A percentile compares a stretch with the other conserved stretches of the same genome.
These are phyloP conservation scores for Reticulitermes lucifugus DNA, from an alignment of 2,888 invertebrate species.

Conservation along the genomic window DNA sequence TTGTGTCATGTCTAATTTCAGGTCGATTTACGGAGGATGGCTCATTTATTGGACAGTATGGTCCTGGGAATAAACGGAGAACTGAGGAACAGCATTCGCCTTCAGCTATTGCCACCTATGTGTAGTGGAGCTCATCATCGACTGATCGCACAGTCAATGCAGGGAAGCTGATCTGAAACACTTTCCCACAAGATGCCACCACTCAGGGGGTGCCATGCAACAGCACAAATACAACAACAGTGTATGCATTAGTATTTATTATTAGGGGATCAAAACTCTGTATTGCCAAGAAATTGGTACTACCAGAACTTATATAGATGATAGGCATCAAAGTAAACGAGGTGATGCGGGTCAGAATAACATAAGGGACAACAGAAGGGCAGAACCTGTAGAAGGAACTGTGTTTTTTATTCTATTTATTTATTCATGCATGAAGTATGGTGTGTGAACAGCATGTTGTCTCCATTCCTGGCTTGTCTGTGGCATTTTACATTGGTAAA, in stretches of 20 bases:
- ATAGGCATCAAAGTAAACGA: not conserved
- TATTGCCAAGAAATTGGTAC: not conserved
- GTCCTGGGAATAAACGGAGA: constrained; percentile 72
- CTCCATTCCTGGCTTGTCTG: not conserved
- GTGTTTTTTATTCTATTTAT: not conserved
- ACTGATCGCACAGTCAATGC: not conserved
- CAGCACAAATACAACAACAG: constrained; percentile 1
- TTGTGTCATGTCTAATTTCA: constrained; percentile 59
- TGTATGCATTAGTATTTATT: constrained; percentile 21
- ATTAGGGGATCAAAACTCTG: not conserved
- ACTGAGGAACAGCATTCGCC: constrained; percentile 61
- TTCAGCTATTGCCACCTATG: constrained; percentile 67
- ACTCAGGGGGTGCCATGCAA: constrained; percentile 32
- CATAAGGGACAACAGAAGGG: not conserved
- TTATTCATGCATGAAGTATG: not conserved
- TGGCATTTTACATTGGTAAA: not conserved
- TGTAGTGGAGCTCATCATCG: constrained; percentile 57
- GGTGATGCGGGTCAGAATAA: not conserved
- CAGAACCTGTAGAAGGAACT: not conserved
- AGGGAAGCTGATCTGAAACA: constrained; percentile 14
- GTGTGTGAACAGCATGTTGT: not conserved
- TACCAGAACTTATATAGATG: not conserved
- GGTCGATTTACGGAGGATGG: constrained; percentile 97
- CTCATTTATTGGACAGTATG: constrained; percentile 97
- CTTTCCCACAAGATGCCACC: constrained; percentile 24